phyloP scores from a whole-genome alignment of 2,113 vertebrate species.

The Nibea coibor region DNA sequence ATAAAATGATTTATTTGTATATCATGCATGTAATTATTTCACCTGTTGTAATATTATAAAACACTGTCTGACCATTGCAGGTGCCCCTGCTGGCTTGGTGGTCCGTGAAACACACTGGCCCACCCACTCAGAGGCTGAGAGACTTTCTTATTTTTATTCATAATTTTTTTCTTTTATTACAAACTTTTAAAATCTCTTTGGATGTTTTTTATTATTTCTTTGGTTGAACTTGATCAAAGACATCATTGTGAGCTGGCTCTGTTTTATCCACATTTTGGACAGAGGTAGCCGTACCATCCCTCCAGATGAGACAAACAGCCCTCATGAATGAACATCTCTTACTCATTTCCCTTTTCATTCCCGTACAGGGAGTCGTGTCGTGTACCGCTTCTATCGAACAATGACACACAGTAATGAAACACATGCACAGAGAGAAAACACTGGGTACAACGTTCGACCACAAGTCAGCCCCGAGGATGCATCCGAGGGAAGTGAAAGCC shows the following conservation, averaged over 20 bases:
- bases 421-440: constrained; percentile 57
- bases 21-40: too few relatives aligned
- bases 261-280: background rate
- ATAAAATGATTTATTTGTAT: too few relatives aligned
- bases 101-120: too few relatives aligned
- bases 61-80: too few relatives aligned
- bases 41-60: too few relatives aligned
- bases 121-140: too few relatives aligned
- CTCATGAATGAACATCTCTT: constrained; percentile 39
- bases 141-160: too few relatives aligned
- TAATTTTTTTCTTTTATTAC: too few relatives aligned
- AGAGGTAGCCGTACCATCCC: background rate
- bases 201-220: background rate
- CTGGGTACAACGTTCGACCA: constrained; percentile 50
- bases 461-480: constrained; percentile 58
- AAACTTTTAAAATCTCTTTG: too few relatives aligned
- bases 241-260: background rate
- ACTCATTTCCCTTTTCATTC: constrained; percentile 55
- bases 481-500: constrained; percentile 58
- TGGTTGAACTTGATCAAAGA: background rate
- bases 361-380: constrained; percentile 25
- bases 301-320: constrained; percentile 24
- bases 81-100: too few relatives aligned
- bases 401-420: constrained; percentile 70
- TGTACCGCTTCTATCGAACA: constrained; percentile 64